Evolutionary conservation across 2,797 vertebrate genomes (phyloP).

Genomic region (Sus cebifrons): DNA sequence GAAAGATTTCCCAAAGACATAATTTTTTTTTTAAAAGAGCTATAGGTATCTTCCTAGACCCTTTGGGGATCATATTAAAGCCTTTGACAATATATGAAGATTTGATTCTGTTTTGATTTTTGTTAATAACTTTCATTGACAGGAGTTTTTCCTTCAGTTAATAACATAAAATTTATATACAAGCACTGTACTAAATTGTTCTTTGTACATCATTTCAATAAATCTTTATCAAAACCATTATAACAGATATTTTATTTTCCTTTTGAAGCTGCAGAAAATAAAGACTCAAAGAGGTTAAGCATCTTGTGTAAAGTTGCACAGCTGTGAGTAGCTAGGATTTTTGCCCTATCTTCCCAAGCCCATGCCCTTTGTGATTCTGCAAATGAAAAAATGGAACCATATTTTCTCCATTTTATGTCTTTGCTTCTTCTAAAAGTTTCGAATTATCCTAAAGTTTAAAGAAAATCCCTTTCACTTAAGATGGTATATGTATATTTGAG

Average conservation of each 20-base stretch:
- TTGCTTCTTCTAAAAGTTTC: conserved; percentile 2
- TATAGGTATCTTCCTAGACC: not conserved
- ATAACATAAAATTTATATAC: not conserved
- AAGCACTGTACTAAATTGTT: not conserved
- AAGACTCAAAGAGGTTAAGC: not conserved
- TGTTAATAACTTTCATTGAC: conserved; percentile 1
- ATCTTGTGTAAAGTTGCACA: not conserved
- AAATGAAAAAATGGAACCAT: not conserved
- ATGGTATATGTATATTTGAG: not conserved
- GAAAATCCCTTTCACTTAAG: not conserved
- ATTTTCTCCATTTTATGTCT: not conserved
- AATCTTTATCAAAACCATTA: not conserved
- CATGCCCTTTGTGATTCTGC: not conserved
- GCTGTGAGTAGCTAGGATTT: not conserved
- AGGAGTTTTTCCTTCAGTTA: not conserved
- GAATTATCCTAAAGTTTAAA: conserved; percentile 44
- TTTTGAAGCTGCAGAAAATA: not conserved
- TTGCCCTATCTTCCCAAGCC: not conserved
- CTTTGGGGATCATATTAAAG: not conserved
- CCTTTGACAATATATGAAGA: not conserved
- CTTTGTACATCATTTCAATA: conserved; percentile 39
- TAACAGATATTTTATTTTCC: not conserved
- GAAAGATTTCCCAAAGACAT: not conserved
- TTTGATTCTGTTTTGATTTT: conserved; percentile 46
- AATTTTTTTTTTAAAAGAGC: not conserved